Conservation (phyloP, 2,113 vertebrate genomes). For the Hucho hucho region DNA sequence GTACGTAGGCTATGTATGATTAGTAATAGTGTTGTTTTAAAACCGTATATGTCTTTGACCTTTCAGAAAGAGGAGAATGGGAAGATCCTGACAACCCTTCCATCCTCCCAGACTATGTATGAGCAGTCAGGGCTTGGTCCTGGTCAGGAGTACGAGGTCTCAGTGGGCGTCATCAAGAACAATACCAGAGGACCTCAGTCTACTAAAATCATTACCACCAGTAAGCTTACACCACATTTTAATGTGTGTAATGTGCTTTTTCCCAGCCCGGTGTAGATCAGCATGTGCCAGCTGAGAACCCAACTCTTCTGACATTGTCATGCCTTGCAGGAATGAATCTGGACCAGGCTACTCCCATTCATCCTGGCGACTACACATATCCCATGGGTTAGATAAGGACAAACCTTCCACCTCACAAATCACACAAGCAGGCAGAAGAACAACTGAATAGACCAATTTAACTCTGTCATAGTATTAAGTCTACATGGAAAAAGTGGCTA, state of each 20-base stretch:
- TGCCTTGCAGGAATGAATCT: not conserved
- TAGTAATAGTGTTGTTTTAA: not conserved
- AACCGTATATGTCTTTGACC: not conserved
- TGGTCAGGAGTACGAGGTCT: conserved; percentile 91
- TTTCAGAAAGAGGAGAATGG: conserved; percentile 92
- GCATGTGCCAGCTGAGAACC: too few relatives aligned
- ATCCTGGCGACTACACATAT: not conserved
- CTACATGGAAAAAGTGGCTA: not conserved
- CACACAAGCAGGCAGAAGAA: not conserved
- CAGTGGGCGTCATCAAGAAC: conserved; percentile 87
- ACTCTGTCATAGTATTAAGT: not conserved
- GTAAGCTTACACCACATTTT: conserved; percentile 70
- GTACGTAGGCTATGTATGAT: not conserved
- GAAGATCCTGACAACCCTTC: conserved; percentile 80
- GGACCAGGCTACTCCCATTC: not conserved
- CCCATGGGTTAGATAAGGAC: not conserved
- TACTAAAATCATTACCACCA: conserved; percentile 81
- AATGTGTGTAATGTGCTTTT: too few relatives aligned
- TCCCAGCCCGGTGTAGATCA: too few relatives aligned
- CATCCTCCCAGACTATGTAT: conserved; percentile 79
- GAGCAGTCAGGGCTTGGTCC: conserved; percentile 87
- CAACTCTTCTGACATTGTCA: too few relatives aligned
- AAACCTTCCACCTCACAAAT: not conserved
- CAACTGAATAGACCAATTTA: not conserved
- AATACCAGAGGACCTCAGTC: conserved; percentile 83